Evolutionary conservation across 92 coral and sea anemone genomes (phyloP).

Genomic region (Epizoanthus scotinus): DNA sequence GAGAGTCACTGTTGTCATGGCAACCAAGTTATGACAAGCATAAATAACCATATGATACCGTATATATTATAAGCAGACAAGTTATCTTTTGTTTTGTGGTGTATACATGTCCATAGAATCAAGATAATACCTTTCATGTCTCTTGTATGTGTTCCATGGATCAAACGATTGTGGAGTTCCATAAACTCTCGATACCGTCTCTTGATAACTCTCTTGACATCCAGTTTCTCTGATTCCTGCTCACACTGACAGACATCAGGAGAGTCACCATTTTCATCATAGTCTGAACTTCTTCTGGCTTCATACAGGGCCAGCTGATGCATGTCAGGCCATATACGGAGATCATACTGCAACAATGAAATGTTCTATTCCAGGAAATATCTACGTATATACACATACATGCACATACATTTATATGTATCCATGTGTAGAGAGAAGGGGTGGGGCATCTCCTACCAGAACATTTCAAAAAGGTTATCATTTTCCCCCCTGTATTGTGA

Average conservation of each 20-base stretch:
- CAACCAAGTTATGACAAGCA: no score
- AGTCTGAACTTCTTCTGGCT: slow-evolving; percentile 22
- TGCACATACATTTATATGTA: no score
- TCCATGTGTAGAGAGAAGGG: no score
- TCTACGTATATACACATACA: no score
- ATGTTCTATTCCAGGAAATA: no score
- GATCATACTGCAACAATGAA: slow-evolving; percentile 62
- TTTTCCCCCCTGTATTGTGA: no score
- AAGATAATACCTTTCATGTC: slow-evolving; percentile 77
- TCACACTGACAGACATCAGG: background rate
- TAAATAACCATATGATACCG: no score
- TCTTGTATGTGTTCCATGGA: slow-evolving; percentile 56
- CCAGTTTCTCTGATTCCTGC: slow-evolving; percentile 34
- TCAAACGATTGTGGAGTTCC: slow-evolving; percentile 90
- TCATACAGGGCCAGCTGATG: slow-evolving; percentile 59
- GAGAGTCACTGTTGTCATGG: no score
- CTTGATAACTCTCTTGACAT: slow-evolving; percentile 63
- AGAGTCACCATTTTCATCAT: slow-evolving; percentile 36
- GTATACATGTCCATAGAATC: background rate
- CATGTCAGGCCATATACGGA: slow-evolving; percentile 77
- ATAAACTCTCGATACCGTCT: slow-evolving; percentile 93
- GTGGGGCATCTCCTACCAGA: no score
- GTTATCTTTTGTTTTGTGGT: background rate
- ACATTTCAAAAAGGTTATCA: no score
- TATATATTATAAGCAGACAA: background rate